phyloP scores from a whole-genome alignment of 2,888 invertebrate species.

The Chalcis sispes region DNA sequence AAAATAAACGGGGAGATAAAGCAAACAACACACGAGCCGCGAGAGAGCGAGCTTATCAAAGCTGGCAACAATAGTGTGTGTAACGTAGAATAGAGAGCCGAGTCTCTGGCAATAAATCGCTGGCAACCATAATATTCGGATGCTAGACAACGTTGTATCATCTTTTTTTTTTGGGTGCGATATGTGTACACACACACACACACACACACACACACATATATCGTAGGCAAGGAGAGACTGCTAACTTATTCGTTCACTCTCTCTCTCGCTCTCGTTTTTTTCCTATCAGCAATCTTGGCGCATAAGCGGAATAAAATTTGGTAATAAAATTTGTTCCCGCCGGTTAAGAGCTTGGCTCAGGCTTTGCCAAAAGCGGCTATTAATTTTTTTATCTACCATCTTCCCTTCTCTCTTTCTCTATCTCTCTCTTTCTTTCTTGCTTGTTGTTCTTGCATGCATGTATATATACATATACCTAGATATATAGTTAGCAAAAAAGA shows the following conservation, averaged over 20 bases:
- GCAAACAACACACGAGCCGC: constrained; percentile 30
- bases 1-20: constrained; percentile 24
- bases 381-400: constrained; percentile 75
- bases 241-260: constrained; percentile 13
- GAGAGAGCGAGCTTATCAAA: constrained; percentile 11
- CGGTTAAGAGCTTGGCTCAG: constrained; percentile 66
- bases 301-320: constrained; percentile 72
- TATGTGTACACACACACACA: constrained; percentile 19
- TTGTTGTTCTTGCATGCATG: not conserved
- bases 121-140: constrained; percentile 48
- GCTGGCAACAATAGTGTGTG: constrained; percentile 38
- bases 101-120: constrained; percentile 37
- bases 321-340: constrained; percentile 76
- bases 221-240: constrained; percentile 16
- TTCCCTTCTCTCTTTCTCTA: constrained; percentile 57
- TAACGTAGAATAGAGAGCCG: constrained; percentile 26
- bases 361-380: constrained; percentile 74
- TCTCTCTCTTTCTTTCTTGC: constrained; percentile 21
- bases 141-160: constrained; percentile 2
- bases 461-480: no score
- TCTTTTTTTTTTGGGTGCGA: not conserved
- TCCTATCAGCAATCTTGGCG: constrained; percentile 65
- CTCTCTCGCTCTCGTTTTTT: not conserved
- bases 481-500: not conserved
- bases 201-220: no score